Evolutionary conservation across 2,888 invertebrate species (phyloP), one percentile per base, ranked within the genome.

Genomic region (Taenaris catops): DNA sequence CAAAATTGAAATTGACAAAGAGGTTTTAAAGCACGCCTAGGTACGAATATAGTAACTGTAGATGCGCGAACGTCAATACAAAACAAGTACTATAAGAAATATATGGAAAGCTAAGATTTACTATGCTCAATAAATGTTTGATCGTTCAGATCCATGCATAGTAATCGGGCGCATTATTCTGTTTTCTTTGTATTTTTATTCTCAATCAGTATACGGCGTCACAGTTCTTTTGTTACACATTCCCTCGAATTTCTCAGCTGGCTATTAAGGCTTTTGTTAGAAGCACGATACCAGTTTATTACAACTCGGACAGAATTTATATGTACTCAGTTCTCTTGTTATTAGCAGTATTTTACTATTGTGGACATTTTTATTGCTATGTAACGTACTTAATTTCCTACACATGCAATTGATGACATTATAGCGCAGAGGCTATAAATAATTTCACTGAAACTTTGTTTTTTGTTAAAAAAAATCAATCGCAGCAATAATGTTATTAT

Each of bases 291-390:
- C 29, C 20, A 24, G 21, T 38, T 32, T 32, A 27, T 38, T 38
- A 33, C 27, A 23, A 27, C 32, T 32, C 9, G 25, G 38, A 27
- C 12, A 12, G 4, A 37, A 32, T 37, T 25, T 31, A 26, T 37
- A 37, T 32, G 17, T 18, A 14, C 8, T 26, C 25, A 25, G 20
- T 11, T 38, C 33, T 32, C 23, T 24, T 24, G 38, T 33, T 38
- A 38, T 33, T 33, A 38, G 26, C 32, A 33, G 23, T 33, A 33
- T 27, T 38, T 38, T 38, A 38, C 23, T 33, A 23, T 24, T 12
- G 31, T 16, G 24, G 27, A 38, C 27, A 27, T 27, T 38, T 33
- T 38, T 38, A 33, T 27, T 24, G 32, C 26, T 17, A 17, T 33
- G 18, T 21, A 6, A 8, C 17, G 10, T 1, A 12, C n/a, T 24